A percentile compares a stretch with the other conserved stretches of the same genome.
phyloP scores from a whole-genome alignment of 2,797 vertebrate species.

The Melanotaenia trifasciata region DNA sequence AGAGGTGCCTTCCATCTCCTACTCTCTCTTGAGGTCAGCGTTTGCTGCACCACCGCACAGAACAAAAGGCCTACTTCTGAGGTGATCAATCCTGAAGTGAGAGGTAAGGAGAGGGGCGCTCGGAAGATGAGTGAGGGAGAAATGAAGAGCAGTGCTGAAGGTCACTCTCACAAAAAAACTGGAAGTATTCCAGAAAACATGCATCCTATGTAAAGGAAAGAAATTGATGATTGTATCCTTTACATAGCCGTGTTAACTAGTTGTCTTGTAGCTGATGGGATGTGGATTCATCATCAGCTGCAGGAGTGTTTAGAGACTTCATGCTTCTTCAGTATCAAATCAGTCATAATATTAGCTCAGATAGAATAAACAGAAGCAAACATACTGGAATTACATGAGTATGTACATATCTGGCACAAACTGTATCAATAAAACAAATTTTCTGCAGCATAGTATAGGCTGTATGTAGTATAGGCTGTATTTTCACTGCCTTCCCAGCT shows the following conservation, averaged over 20 bases:
- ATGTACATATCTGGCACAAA: too few species aligned
- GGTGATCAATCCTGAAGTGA: slow-evolving; percentile 76
- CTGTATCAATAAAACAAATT: too few species aligned
- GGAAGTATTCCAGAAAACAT: slow-evolving; percentile 6
- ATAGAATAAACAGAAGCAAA: neutral
- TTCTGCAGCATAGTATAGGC: too few species aligned
- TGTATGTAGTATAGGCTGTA: too few species aligned
- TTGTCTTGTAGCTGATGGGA: slow-evolving; percentile 44
- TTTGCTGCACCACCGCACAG: slow-evolving; percentile 53
- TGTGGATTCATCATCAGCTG: slow-evolving; percentile 50
- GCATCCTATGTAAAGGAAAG: slow-evolving; percentile 4
- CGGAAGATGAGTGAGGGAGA: slow-evolving; percentile 25
- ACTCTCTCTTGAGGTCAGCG: slow-evolving; percentile 60
- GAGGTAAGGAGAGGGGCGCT: slow-evolving; percentile 42
- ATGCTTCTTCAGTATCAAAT: neutral
- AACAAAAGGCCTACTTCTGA: slow-evolving; percentile 70
- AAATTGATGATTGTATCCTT: slow-evolving; percentile 31
- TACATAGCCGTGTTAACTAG: slow-evolving; percentile 9
- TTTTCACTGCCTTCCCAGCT: neutral
- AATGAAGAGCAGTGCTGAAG: slow-evolving; percentile 38
- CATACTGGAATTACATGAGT: neutral
- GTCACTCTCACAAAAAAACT: slow-evolving; percentile 50
- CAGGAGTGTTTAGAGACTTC: slow-evolving; percentile 5
- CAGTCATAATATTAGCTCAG: neutral
- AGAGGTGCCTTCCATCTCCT: slow-evolving; percentile 52